phyloP scores from a whole-genome alignment of 92 coral and sea anemone genomes.

The Parazoanthus swiftii region DNA sequence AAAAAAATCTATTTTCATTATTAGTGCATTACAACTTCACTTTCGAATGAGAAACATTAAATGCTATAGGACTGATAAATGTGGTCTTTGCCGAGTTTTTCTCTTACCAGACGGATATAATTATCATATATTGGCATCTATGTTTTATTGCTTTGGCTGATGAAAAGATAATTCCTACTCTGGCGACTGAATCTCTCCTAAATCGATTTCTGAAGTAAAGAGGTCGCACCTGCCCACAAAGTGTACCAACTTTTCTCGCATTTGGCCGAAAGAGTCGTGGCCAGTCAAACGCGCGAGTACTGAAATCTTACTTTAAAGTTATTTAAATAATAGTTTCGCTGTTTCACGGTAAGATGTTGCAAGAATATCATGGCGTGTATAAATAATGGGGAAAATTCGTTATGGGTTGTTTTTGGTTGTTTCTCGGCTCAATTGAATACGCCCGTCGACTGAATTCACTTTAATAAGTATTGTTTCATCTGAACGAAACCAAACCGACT shows the following conservation, averaged over 20 bases:
- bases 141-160: slow-evolving; percentile 3
- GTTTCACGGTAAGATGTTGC: neutral
- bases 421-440: neutral
- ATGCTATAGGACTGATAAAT: neutral
- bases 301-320: neutral
- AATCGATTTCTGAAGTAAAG: neutral
- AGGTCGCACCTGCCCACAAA: neutral
- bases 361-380: neutral
- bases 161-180: neutral
- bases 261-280: neutral
- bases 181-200: neutral
- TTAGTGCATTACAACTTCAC: neutral
- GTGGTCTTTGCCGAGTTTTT: neutral
- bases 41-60: no score
- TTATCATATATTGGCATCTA: neutral
- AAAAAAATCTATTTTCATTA: no score
- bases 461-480: neutral
- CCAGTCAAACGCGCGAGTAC: neutral
- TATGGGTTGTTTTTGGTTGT: slow-evolving; percentile 17
- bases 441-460: slow-evolving; percentile 1
- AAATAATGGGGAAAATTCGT: neutral
- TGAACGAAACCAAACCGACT: neutral
- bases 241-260: neutral
- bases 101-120: neutral
- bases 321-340: neutral